A percentile compares a stretch with the other conserved stretches of the same genome.
Conservation (phyloP, 2,113 vertebrate species). For the cattle (Bos taurus) region DNA sequence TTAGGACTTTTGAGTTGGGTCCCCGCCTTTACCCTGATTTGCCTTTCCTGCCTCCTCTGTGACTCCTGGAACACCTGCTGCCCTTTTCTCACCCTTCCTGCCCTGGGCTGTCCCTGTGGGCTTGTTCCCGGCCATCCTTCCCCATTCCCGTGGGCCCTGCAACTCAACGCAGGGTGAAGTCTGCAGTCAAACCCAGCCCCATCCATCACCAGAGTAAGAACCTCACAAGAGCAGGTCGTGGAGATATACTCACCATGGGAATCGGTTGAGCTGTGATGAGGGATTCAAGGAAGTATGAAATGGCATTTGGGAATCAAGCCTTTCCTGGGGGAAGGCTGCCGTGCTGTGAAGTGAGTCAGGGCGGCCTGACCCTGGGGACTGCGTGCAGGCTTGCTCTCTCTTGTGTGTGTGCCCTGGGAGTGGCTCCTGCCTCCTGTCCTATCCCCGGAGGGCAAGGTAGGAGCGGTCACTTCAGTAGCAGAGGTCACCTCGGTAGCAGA, state of each 20-base stretch:
- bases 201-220: neutral
- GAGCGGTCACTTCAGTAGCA: neutral
- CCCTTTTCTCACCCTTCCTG: neutral
- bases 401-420: no score
- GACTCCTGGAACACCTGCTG: neutral
- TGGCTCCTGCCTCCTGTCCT: neutral
- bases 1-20: neutral
- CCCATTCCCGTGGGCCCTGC: rapidly evolving
- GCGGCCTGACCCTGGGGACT: rapidly evolving
- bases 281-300: neutral
- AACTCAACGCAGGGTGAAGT: neutral
- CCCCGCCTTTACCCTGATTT: neutral
- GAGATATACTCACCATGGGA: neutral
- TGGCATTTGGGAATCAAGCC: neutral
- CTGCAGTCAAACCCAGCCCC: neutral
- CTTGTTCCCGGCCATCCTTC: neutral
- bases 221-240: neutral
- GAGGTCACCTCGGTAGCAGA: neutral
- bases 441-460: neutral
- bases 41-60: neutral
- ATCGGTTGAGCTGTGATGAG: neutral
- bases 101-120: neutral
- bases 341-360: no score
- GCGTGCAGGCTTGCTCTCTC: neutral
- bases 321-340: neutral